Evolutionary conservation across 2,113 vertebrate genomes (phyloP), one percentile per base, ranked within the genome.

Genomic region (Xyliphius kryptos): DNA sequence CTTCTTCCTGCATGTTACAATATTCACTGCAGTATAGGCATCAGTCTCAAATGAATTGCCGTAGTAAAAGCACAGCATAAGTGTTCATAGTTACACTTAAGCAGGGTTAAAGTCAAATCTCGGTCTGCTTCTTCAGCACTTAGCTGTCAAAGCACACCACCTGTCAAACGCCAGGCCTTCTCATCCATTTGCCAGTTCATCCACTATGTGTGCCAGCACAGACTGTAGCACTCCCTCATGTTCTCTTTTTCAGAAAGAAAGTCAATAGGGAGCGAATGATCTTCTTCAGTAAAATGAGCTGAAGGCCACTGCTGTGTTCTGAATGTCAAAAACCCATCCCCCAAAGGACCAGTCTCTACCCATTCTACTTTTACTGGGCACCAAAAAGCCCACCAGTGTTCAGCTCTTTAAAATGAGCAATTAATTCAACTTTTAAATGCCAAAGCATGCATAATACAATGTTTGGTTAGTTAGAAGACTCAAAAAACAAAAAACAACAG

Each of bases 41-140:
- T 37, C 46, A 12, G 47, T 65, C 46, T 68, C 37, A 3, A 3
- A 51, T 15, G n/a, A 52, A 61, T 69, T 57, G 54, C 41, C 32
- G 47, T 67, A 26, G 68, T 13, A 44, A 68, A 17, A 51, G 26
- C 49, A 3, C n/a, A 63, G 49, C 58, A 61, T 53, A 41, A 73
- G 52, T 66, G 71, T 62, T 61, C 66, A 66, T 60, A 53, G 61
- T 69, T 66, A 40, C 19, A 57, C 62, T 14, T 73, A 57, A 69
- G 52, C 67, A 2, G 71, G 52, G 52, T 69, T 69, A 56, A 69
- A 62, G 52, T 61, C 58, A 69, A 58, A 58, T 57, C 61, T 46
- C 7, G n/a, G 32, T 62, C 21, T 61, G 62, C 53, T 57, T 69
- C 53, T 48, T 69, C 57, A 62, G 67, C 66, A 49, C 54, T 53